Evolutionary conservation across 2,888 invertebrate species (phyloP).

Genomic region (Eupithecia tripunctaria): DNA sequence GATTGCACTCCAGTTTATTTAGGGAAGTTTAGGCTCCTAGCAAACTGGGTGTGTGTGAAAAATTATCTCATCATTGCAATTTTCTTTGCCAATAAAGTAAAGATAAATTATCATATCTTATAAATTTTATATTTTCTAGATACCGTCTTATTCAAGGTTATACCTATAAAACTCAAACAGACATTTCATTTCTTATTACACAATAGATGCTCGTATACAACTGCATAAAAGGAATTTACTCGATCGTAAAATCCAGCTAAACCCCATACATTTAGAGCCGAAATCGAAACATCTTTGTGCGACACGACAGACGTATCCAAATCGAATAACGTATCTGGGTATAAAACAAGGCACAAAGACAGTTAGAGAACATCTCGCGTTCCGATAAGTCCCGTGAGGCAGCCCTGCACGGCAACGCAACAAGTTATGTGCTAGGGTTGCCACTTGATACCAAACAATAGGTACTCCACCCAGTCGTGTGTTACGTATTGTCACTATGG

Average conservation of each 20-base stretch:
- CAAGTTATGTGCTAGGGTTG: constrained; percentile 51
- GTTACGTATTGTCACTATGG: background rate
- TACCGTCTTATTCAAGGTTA: background rate
- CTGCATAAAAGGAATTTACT: constrained; percentile 16
- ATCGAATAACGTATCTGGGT: constrained; percentile 42
- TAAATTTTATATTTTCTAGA: background rate
- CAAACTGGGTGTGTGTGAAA: background rate
- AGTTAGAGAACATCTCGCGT: constrained; percentile 46
- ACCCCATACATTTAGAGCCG: constrained; percentile 27
- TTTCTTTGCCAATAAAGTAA: too few species aligned
- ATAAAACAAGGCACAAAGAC: constrained; percentile 42
- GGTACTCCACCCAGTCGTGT: background rate
- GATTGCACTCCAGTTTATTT: background rate
- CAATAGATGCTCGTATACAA: constrained; percentile 11
- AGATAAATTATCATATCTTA: background rate
- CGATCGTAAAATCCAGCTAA: constrained; percentile 24
- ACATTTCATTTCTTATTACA: constrained; percentile 10
- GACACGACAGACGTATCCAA: constrained; percentile 32
- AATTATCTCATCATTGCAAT: too few species aligned
- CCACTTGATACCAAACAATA: constrained; percentile 8
- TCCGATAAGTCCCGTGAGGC: constrained; percentile 44
- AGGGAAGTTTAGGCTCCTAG: background rate
- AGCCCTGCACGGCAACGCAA: constrained; percentile 49
- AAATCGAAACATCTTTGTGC: constrained; percentile 29
- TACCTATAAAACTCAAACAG: background rate